Evolutionary conservation across 2,113 vertebrate species (phyloP), one percentile per base, ranked within the genome.

Genomic region (Sebastes schlegelii): DNA sequence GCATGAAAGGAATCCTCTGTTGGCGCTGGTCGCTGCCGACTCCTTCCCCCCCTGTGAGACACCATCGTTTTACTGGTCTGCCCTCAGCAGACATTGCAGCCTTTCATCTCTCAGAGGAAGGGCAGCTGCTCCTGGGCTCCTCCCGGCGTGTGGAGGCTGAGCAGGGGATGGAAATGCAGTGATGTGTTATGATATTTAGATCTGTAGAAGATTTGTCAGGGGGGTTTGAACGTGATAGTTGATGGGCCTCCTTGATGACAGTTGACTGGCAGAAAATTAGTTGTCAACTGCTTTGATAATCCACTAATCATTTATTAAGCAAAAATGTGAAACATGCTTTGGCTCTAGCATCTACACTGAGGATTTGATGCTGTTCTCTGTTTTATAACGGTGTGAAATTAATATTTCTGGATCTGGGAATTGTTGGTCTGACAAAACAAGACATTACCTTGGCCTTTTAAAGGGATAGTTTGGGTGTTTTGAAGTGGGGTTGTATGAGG

Each of bases 1-100:
- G 84, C 60, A 92, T 92, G 90, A 94, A 92, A 88, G 84, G 89
- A 90, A 84, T 92, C 86, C 83, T 91, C 83, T 93, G 86, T 92
- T 83, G 91, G 82, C 5, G 14, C 70, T 86, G 69, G 70, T 69
- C 42, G 13, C 73, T 45, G 42, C 71, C 70, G 10, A 2, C 72
- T 68, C 46, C 57, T 21, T 12, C 51, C 58, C 21, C 67, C 77
- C 63, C 40, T 65, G 80, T 69, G 64, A 90, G 88, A 68, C 80
- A 72, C 79, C 80, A 58, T 76, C 61, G 19, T 82, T 90, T 90
- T 75, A 81, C 82, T 86, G 90, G 43, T 78, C 85, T 67, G 81
- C 72, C 79, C 74, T 77, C 79, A 2, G 77, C 75, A 73, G 89
- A 90, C 86, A 89, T 90, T 87, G 74, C 26, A 16, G 70, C 60